Evolutionary conservation across 2,113 vertebrate species (phyloP).

Genomic region (Salvelinus namaycush): DNA sequence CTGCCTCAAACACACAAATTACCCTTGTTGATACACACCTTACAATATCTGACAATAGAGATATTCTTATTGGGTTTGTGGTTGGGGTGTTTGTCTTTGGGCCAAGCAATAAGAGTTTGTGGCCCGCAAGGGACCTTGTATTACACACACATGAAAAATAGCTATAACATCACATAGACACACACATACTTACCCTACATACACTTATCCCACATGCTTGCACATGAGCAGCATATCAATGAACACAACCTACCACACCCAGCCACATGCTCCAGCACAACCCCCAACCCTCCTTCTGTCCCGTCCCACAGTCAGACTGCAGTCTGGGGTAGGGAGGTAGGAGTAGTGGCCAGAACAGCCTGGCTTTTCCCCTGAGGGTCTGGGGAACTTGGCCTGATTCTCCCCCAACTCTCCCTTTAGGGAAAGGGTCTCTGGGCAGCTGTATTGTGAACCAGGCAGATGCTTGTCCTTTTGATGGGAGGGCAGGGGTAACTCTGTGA

Average conservation of each 20-base stretch:
- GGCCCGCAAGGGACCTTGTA: too few species aligned
- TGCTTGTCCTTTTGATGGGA: constrained; percentile 53
- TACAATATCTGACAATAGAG: too few species aligned
- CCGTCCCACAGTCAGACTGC: constrained; percentile 50
- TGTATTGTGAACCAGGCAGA: constrained; percentile 57
- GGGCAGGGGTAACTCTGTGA: constrained; percentile 40
- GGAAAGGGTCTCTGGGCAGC: constrained; percentile 61
- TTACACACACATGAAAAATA: neutral
- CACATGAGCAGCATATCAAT: constrained; percentile 14
- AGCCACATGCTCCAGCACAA: neutral
- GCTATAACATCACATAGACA: neutral
- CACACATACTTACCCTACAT: constrained; percentile 9
- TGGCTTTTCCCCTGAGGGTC: constrained; percentile 52
- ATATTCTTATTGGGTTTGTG: too few species aligned
- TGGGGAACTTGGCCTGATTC: constrained; percentile 36
- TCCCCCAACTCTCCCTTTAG: constrained; percentile 41
- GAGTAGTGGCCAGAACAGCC: constrained; percentile 48
- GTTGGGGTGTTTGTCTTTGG: too few species aligned
- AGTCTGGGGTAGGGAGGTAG: constrained; percentile 30
- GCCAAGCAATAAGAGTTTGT: too few species aligned
- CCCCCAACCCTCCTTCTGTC: constrained; percentile 54
- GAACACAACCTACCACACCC: constrained; percentile 3
- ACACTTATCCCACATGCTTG: neutral
- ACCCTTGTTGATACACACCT: neutral
- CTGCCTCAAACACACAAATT: neutral